Evolutionary conservation across 2,888 invertebrate genomes (phyloP).

Genomic region (Xanthorhoe designata): DNA sequence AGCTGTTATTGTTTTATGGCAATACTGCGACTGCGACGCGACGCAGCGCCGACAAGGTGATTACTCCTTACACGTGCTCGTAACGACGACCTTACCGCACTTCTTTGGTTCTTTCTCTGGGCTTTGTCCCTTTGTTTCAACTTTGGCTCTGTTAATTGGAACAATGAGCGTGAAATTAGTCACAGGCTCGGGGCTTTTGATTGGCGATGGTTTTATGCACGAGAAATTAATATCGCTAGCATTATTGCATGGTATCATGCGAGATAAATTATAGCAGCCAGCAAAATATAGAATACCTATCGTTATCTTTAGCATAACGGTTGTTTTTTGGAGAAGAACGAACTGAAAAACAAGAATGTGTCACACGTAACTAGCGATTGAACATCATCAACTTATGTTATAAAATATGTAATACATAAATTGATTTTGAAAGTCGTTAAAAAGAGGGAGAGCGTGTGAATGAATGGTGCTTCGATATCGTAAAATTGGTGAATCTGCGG

Average conservation of each 20-base stretch:
- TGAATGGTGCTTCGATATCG: constrained; percentile 35
- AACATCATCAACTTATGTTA: neutral
- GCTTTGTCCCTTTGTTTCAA: constrained; percentile 56
- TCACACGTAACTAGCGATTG: neutral
- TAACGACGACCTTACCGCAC: constrained; percentile 59
- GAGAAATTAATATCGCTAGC: neutral
- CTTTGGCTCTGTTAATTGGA: constrained; percentile 39
- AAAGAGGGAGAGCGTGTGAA: constrained; percentile 23
- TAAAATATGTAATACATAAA: neutral
- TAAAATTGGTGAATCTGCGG: constrained; percentile 43
- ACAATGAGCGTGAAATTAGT: constrained; percentile 47
- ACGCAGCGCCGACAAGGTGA: constrained; percentile 35
- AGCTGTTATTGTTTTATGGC: constrained; percentile 33
- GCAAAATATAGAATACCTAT: neutral
- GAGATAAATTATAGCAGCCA: neutral
- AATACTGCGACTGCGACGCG: constrained; percentile 28
- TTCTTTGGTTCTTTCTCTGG: constrained; percentile 48
- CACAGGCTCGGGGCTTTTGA: constrained; percentile 13
- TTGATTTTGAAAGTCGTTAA: constrained; percentile 12
- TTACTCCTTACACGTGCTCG: constrained; percentile 56
- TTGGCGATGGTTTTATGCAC: constrained; percentile 10
- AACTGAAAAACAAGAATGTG: neutral
- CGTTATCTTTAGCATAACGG: neutral
- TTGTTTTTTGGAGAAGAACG: neutral
- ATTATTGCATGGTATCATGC: neutral